phyloP scores from a whole-genome alignment of 2,113 vertebrate genomes.

The Platycercus adscitus region DNA sequence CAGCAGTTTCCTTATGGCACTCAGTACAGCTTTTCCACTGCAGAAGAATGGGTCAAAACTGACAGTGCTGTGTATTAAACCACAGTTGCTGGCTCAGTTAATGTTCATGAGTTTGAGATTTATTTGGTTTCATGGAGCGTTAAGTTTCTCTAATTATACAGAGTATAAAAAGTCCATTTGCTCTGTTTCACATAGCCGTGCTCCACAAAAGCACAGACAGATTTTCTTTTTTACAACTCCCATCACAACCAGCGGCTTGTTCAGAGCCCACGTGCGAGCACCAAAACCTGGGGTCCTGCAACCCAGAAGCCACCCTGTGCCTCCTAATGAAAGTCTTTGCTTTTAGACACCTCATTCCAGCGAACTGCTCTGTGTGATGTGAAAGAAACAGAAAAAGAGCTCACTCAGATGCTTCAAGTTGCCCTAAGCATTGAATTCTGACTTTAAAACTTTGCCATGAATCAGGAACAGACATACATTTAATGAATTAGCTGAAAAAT shows the following conservation, averaged over 20 bases:
- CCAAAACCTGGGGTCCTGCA: background rate
- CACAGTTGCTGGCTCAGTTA: background rate
- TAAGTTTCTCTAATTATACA: background rate
- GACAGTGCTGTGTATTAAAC: background rate
- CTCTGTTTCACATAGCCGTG: background rate
- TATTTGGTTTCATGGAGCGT: background rate
- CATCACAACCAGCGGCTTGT: rapidly evolving
- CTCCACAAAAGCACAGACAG: background rate
- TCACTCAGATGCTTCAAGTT: background rate
- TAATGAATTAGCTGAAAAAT: background rate
- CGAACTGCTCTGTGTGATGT: rapidly evolving
- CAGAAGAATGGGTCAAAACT: background rate
- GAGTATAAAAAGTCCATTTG: background rate
- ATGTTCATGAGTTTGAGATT: background rate
- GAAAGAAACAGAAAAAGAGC: background rate
- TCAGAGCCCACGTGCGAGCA: rapidly evolving
- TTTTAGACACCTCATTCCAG: background rate
- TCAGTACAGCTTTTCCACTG: background rate
- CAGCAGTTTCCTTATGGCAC: background rate
- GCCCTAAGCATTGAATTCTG: background rate
- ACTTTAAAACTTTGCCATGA: background rate
- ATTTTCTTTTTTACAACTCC: background rate
- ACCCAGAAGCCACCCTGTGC: rapidly evolving
- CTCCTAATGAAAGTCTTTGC: background rate
- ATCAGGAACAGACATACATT: background rate